Conservation (phyloP, 2,113 vertebrate species). For the Apistogramma diplotaenia region DNA sequence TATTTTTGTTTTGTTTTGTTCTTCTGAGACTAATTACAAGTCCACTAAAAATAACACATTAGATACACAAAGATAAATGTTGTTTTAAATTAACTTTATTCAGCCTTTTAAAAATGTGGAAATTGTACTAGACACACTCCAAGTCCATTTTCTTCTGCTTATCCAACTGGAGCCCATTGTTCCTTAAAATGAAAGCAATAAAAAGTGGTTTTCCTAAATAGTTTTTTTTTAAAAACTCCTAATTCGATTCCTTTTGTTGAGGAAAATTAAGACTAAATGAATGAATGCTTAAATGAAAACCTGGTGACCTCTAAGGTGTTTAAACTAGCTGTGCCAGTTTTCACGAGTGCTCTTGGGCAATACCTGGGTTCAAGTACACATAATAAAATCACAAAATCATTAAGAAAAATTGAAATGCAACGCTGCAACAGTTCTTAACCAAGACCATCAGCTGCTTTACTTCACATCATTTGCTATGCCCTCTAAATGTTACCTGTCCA, state of each 20-base stretch:
- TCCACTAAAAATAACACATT: not conserved
- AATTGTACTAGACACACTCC: not conserved
- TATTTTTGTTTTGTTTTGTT: not conserved
- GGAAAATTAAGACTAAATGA: not conserved
- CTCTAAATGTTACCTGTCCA: not conserved
- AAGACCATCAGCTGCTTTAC: not conserved
- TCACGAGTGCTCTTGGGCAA: not conserved
- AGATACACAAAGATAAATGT: not conserved
- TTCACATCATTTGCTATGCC: not conserved
- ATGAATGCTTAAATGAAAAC: not conserved
- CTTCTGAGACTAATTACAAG: not conserved
- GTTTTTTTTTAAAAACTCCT: no score
- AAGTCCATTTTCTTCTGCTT: not conserved
- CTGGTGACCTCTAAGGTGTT: not conserved
- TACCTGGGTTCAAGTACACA: not conserved
- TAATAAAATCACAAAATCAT: not conserved
- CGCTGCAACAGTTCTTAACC: not conserved
- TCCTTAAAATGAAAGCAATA: not conserved
- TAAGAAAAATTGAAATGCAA: not conserved
- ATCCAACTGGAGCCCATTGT: not conserved
- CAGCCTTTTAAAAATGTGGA: not conserved
- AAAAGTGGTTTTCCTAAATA: not conserved
- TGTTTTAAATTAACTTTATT: not conserved
- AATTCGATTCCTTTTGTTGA: not conserved
- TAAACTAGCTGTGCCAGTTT: not conserved